A percentile compares a stretch with the other conserved stretches of the same genome.
phyloP scores from a whole-genome alignment of 2,888 invertebrate genomes.

The Cryptocheilus praepositus region DNA sequence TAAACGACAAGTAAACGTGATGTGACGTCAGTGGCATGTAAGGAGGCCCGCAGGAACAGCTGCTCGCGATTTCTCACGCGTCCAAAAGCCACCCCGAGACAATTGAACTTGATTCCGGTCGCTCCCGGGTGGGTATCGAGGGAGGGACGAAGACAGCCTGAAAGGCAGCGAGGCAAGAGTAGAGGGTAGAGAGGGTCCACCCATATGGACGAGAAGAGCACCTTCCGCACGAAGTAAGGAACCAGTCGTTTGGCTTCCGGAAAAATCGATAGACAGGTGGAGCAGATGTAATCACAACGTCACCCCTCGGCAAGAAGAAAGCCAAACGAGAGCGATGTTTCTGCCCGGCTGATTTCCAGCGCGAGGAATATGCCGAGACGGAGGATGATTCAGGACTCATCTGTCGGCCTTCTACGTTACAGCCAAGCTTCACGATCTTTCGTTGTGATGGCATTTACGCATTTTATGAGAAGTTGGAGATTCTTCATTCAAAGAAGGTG shows the following conservation, averaged over 20 bases:
- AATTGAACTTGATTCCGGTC: slow-evolving; percentile 70
- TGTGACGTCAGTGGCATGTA: slow-evolving; percentile 40
- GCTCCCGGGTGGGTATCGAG: slow-evolving; percentile 40
- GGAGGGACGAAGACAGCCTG: slow-evolving; percentile 33
- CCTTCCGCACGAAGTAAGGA: slow-evolving; percentile 16
- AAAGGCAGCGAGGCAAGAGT: neutral
- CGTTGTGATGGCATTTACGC: no score
- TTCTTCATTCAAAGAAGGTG: no score
- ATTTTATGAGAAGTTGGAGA: no score
- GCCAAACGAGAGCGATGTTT: no score
- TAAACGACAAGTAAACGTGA: slow-evolving; percentile 50
- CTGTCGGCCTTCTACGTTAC: no score
- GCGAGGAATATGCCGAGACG: neutral
- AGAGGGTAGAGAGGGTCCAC: slow-evolving; percentile 25
- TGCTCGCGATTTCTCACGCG: slow-evolving; percentile 73
- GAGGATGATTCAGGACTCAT: neutral
- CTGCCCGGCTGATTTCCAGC: neutral
- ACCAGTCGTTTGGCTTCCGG: slow-evolving; percentile 44
- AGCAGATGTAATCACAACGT: slow-evolving; percentile 49
- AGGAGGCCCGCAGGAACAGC: slow-evolving; percentile 59
- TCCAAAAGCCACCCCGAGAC: slow-evolving; percentile 72
- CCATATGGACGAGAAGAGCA: neutral
- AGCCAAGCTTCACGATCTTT: no score
- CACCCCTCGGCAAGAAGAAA: slow-evolving; percentile 19
- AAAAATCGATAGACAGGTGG: slow-evolving; percentile 60